Percentiles rank a stretch among this genome's conserved stretches.
Evolutionary conservation across 2,113 vertebrate species (phyloP).

Genomic region (Sebastes schlegelii): DNA sequence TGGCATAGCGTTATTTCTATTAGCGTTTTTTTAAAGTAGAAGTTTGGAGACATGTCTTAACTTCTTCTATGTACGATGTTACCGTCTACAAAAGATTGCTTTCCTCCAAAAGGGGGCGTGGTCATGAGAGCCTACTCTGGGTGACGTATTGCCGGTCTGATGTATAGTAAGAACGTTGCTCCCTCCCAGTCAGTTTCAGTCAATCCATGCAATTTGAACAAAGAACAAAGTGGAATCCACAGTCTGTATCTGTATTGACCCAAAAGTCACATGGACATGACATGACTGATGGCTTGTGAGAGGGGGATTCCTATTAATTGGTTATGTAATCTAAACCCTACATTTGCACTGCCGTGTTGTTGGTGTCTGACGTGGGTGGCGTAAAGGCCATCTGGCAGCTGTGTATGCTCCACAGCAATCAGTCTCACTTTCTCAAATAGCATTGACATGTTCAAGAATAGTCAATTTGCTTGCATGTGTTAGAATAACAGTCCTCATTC

Average conservation of each 20-base stretch:
- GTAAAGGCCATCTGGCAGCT: neutral
- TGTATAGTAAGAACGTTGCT: neutral
- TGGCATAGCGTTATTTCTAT: no score
- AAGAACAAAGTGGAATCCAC: neutral
- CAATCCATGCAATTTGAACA: neutral
- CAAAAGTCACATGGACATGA: neutral
- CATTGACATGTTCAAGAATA: neutral
- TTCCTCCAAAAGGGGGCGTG: no score
- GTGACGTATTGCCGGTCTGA: no score
- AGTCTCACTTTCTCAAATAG: neutral
- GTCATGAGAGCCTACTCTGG: no score
- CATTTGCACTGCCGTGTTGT: neutral
- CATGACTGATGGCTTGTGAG: neutral
- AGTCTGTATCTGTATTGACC: neutral
- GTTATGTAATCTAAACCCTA: neutral
- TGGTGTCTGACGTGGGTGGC: neutral
- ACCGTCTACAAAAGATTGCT: no score
- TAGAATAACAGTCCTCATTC: neutral
- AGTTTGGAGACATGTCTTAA: no score
- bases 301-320: neutral
- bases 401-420: neutral
- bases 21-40: no score
- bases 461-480: neutral
- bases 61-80: no score
- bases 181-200: neutral